phyloP scores from a whole-genome alignment of 2,113 vertebrate species.

The Pseudopipra pipra region DNA sequence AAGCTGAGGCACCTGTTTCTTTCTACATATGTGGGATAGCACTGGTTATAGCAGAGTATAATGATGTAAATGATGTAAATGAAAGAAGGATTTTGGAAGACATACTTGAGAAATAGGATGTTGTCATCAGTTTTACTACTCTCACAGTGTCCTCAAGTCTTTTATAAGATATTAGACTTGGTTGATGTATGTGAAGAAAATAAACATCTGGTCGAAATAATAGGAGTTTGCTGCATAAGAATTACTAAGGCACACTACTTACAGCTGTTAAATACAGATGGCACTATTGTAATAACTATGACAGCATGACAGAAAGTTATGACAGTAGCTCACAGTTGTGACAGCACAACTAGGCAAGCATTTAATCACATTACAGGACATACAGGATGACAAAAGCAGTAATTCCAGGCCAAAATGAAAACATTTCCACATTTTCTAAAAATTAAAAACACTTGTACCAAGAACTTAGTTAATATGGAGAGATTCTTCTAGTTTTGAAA shows the following conservation, averaged over 20 bases:
- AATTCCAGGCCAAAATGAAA: slow-evolving; percentile 1
- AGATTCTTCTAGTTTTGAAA: background rate
- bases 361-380: slow-evolving; percentile 28
- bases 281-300: background rate
- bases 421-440: background rate
- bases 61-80: background rate
- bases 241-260: background rate
- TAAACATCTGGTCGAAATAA: slow-evolving; percentile 27
- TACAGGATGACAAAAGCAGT: background rate
- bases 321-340: slow-evolving; percentile 8
- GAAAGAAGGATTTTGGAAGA: background rate
- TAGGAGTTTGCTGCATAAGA: background rate
- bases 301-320: background rate
- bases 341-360: background rate
- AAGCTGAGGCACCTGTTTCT: background rate
- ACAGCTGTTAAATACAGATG: slow-evolving; percentile 46
- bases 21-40: background rate
- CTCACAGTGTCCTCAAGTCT: background rate
- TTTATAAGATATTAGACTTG: background rate
- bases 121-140: background rate
- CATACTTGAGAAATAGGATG: background rate
- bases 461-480: background rate
- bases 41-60: background rate
- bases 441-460: background rate
- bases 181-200: background rate